Conservation (phyloP, 2,113 vertebrate species). For the Cairina moschata region DNA sequence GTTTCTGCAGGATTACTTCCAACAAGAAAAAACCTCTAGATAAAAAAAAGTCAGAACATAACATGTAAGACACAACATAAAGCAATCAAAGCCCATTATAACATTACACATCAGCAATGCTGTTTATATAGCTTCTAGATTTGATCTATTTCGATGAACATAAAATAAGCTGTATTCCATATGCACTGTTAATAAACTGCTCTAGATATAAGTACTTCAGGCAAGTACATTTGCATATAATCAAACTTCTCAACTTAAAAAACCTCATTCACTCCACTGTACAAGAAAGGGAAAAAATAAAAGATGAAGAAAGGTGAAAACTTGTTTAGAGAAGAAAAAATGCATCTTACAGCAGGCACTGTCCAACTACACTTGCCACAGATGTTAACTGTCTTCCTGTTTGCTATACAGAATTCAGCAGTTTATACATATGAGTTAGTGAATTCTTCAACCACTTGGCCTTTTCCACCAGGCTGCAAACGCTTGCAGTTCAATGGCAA, state of each 20-base stretch:
- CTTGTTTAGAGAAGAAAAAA: background rate
- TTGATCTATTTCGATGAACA: background rate
- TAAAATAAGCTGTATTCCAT: background rate
- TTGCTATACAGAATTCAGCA: background rate
- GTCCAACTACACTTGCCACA: background rate
- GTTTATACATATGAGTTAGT: background rate
- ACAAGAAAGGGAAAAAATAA: background rate
- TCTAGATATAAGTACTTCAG: background rate
- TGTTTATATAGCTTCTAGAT: background rate
- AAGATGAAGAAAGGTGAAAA: background rate
- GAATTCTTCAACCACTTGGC: background rate
- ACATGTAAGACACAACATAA: background rate
- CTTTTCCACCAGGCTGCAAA: background rate
- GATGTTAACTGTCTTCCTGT: background rate
- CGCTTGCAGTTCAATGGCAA: too few species aligned
- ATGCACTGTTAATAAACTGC: background rate
- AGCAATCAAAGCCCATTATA: background rate
- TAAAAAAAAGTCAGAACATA: conserved; percentile 6
- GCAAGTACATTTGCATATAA: background rate
- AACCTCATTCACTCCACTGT: background rate
- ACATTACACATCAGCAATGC: background rate
- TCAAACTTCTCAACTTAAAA: background rate
- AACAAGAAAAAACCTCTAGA: conserved; percentile 93
- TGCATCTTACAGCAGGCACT: background rate
- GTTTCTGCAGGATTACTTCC: conserved; percentile 95